Evolutionary conservation across 30 jellyfish, hydroid and myxozoan species (phyloP).

Genomic region (Sanderia malayensis): DNA sequence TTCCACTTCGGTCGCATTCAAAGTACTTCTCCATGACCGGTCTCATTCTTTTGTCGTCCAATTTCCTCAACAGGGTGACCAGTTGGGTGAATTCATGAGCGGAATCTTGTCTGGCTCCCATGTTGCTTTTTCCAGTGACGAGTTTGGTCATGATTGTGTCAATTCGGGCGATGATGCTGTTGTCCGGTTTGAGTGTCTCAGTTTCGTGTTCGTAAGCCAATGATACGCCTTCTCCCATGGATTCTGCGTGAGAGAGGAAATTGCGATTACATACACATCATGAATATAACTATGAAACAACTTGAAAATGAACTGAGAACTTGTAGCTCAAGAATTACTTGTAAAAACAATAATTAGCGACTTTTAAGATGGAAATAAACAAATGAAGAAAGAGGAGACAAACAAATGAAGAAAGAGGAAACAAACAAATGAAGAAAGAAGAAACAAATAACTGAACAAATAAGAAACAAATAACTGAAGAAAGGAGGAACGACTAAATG

Average conservation of each 20-base stretch:
- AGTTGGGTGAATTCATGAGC: constrained; percentile 93
- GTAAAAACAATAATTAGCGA: too few species aligned
- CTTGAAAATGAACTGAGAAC: too few species aligned
- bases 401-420: too few species aligned
- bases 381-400: too few species aligned
- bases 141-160: constrained; percentile 81
- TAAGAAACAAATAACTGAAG: too few species aligned
- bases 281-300: too few species aligned
- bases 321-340: too few species aligned
- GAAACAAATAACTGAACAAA: too few species aligned
- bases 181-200: constrained; percentile 72
- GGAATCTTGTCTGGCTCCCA: constrained; percentile 79
- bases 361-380: too few species aligned
- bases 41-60: constrained; percentile 89
- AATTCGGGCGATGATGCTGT: constrained; percentile 73
- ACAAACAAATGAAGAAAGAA: too few species aligned
- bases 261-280: too few species aligned
- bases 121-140: constrained; percentile 32
- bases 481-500: too few species aligned
- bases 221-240: constrained; percentile 52
- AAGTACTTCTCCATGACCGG: constrained; percentile 87
- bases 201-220: constrained; percentile 68
- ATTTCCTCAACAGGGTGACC: constrained; percentile 77
- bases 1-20: constrained; percentile 76
- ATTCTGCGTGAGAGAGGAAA: constrained; percentile 10